phyloP scores from a whole-genome alignment of 2,888 invertebrate genomes.

The Phyto melanocephala region DNA sequence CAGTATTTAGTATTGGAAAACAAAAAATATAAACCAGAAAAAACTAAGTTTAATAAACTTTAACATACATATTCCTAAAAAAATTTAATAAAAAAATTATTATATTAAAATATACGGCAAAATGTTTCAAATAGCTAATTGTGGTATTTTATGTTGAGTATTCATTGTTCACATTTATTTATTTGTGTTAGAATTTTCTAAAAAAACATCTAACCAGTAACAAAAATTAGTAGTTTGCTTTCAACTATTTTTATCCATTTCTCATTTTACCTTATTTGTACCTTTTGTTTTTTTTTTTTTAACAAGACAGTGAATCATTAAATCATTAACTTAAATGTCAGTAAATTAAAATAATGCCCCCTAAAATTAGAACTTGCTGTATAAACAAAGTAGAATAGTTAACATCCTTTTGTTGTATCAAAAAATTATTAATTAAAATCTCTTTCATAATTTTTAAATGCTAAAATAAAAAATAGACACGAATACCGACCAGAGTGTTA shows the following conservation, averaged over 20 bases:
- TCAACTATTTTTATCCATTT: neutral
- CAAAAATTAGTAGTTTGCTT: neutral
- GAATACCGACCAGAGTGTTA: too few species aligned
- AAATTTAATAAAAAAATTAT: too few species aligned
- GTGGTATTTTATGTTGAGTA: too few species aligned
- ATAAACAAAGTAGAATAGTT: neutral
- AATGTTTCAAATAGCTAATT: neutral
- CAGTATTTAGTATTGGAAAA: too few species aligned
- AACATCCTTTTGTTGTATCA: neutral
- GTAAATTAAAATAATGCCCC: neutral
- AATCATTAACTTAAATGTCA: neutral
- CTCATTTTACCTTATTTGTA: neutral
- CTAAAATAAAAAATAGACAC: neutral
- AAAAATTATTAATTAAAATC: too few species aligned
- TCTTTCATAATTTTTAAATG: neutral
- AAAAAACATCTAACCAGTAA: neutral
- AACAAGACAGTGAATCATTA: neutral
- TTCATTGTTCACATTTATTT: neutral
- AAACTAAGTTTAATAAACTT: too few species aligned
- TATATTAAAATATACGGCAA: neutral
- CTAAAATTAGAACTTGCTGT: neutral
- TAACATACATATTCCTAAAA: too few species aligned
- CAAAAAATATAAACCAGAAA: too few species aligned
- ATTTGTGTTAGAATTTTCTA: neutral
- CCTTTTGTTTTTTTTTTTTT: constrained; percentile 2